Conservation (phyloP, 23 tunicate genomes). For the Ciona savignyi region DNA sequence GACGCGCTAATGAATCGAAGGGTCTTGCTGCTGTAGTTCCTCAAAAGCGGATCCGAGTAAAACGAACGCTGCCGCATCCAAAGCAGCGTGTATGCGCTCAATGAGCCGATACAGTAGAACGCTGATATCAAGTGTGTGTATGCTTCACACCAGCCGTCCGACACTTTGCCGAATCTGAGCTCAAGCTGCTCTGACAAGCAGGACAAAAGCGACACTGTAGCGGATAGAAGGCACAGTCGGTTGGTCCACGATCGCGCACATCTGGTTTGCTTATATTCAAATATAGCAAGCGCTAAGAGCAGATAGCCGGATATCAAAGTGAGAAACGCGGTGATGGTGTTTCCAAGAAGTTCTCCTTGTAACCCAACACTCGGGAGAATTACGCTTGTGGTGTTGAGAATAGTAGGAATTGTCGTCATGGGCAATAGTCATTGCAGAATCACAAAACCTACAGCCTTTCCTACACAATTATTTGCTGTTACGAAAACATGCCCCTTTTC, state of each 20-base stretch:
- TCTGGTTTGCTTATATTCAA: conserved; percentile 2
- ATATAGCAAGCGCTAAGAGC: background rate
- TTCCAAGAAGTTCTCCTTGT: conserved; percentile 18
- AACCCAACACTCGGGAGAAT: conserved; percentile 11
- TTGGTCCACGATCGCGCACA: background rate
- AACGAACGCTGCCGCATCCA: conserved; percentile 28
- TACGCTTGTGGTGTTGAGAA: too few species aligned
- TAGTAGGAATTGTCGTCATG: too few species aligned
- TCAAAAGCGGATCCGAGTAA: conserved; percentile 19
- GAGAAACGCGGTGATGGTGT: conserved; percentile 5
- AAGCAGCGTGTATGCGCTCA: conserved; percentile 16
- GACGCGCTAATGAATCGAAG: conserved; percentile 8
- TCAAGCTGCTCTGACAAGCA: conserved; percentile 22
- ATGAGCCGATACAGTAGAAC: conserved; percentile 20
- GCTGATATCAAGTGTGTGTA: conserved; percentile 13
- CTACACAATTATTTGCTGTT: too few species aligned
- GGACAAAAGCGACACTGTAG: conserved; percentile 6
- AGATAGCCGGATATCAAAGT: conserved; percentile 5
- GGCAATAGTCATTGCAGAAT: too few species aligned
- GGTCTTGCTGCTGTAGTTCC: conserved; percentile 9
- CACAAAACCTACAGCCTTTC: too few species aligned
- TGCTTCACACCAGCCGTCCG: conserved; percentile 8
- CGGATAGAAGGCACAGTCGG: background rate
- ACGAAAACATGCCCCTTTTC: too few species aligned
- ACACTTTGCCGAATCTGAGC: conserved; percentile 11